Evolutionary conservation across 1,140 invertebrate genomes (phyloP).

Genomic region (Polypedilum pembai): DNA sequence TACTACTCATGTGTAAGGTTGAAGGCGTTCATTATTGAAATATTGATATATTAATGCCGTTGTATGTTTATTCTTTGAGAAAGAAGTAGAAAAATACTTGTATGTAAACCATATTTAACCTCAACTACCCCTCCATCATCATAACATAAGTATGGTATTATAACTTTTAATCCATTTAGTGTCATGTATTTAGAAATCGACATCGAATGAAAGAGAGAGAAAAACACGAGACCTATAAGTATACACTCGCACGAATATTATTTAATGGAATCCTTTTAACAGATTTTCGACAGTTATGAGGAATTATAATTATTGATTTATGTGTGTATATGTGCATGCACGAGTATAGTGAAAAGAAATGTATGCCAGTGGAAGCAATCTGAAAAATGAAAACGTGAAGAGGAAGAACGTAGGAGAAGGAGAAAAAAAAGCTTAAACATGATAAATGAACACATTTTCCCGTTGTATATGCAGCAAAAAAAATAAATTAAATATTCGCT

Average conservation of each 20-base stretch:
- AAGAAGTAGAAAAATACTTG: not conserved
- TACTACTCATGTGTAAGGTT: not conserved
- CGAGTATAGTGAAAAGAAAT: not conserved
- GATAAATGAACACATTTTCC: constrained; percentile 7
- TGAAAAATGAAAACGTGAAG: not conserved
- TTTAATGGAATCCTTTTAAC: constrained; percentile 26
- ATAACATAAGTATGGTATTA: constrained; percentile 20
- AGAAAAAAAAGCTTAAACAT: constrained; percentile 6
- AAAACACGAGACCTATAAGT: not conserved
- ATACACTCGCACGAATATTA: not conserved
- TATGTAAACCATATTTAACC: not conserved
- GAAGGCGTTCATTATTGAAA: not conserved
- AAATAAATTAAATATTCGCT: no score
- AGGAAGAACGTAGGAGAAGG: not conserved
- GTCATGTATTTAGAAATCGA: constrained; percentile 4
- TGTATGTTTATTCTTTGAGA: not conserved
- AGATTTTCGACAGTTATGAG: not conserved
- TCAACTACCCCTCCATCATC: not conserved
- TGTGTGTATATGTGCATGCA: not conserved
- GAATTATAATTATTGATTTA: constrained; percentile 25
- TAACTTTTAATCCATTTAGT: constrained; percentile 18
- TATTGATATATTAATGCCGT: not conserved
- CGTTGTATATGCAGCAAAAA: constrained; percentile 10
- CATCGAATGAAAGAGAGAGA: not conserved
- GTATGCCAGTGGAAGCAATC: not conserved